Evolutionary conservation across 2,888 invertebrate species (phyloP), one percentile per base, ranked within the genome.

Genomic region (Leucophenga montana): DNA sequence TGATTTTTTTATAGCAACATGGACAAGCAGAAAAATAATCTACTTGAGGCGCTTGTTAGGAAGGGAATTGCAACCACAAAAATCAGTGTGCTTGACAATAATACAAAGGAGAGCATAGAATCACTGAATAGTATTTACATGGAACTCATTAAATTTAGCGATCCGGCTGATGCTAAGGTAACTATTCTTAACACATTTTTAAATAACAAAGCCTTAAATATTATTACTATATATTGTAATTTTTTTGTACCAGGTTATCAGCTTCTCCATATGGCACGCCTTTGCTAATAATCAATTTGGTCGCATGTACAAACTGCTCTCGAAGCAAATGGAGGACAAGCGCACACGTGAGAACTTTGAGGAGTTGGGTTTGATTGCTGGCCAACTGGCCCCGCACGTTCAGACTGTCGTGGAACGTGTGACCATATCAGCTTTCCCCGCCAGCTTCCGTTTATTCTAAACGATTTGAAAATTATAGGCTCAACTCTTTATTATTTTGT

Each of bases 221-320:
- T 27, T 18, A n/a, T 64, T 13, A 14, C 16, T 5, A 53, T 14
- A 0, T 16, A 39, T 39, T 66, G 13, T n/a, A 16, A 53, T 33
- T 70, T 50, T 62, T 48, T 16, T 54, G 68, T 77, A 78, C 0
- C 86, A 94, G 94, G 92, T 93, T 61, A 90, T 94, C 59, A 92
- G 93, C 83, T 95, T 97, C 85, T 93, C 93, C 14, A 89, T 95
- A 53, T 95, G 95, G 93, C 95, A 98, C 86, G 94, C 95, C 57
- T 92, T 94, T 82, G 91, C 93, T 0, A 91, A 94, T 82, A 90
- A 92, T 73, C 95, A 97, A 68, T 95, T 94, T 89, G 98, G 96
- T 0, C 92, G 95, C 73, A 93, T 94, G 75, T 88, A 95, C 75
- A 96, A 95, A 87, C 91, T 94, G 73, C 89, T 97, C 22, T 86